A percentile compares a stretch with the other conserved stretches of the same genome.
These are phyloP conservation scores for Coregonus clupeaformis DNA, from an alignment of 2,113 vertebrate genomes.

Conservation along the genomic window DNA sequence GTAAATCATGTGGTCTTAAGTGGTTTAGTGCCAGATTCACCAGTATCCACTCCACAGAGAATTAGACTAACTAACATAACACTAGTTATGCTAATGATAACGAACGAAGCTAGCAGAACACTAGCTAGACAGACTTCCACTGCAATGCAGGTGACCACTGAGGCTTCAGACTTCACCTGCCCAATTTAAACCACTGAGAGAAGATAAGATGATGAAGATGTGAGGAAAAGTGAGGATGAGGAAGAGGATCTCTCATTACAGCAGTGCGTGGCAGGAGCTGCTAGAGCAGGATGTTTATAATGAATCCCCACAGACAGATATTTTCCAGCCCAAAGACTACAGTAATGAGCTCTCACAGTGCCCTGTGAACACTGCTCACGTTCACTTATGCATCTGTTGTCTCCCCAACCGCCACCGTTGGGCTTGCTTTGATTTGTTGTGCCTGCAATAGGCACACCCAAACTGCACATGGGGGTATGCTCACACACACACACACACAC, in stretches of 20 bases:
- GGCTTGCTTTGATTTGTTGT: constrained; percentile 13
- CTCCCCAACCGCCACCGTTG: constrained; percentile 5
- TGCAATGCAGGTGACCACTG: constrained; percentile 10
- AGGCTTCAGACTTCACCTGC: constrained; percentile 40
- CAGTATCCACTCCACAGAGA: not conserved
- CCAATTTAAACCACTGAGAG: constrained; percentile 16
- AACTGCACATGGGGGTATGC: constrained; percentile 13
- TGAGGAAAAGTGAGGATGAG: constrained; percentile 11
- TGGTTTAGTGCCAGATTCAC: not conserved
- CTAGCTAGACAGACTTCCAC: not conserved
- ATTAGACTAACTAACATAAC: not conserved
- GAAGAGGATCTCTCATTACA: constrained; percentile 42
- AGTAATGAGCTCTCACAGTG: constrained; percentile 67
- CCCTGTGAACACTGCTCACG: constrained; percentile 13
- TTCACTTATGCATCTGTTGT: constrained; percentile 31
- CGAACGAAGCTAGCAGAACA: not conserved
- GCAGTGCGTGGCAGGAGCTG: constrained; percentile 21
- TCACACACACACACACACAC: constrained; percentile 13
- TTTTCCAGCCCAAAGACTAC: constrained; percentile 63
- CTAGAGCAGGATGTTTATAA: constrained; percentile 57
- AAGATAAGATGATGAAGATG: not conserved
- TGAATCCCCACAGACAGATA: constrained; percentile 61
- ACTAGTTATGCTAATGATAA: not conserved
- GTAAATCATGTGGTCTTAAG: not conserved
- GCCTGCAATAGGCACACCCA: not conserved